Evolutionary conservation across 2,113 vertebrate species (phyloP), one percentile per base, ranked within the genome.

Genomic region (Malurus alboscapulatus): DNA sequence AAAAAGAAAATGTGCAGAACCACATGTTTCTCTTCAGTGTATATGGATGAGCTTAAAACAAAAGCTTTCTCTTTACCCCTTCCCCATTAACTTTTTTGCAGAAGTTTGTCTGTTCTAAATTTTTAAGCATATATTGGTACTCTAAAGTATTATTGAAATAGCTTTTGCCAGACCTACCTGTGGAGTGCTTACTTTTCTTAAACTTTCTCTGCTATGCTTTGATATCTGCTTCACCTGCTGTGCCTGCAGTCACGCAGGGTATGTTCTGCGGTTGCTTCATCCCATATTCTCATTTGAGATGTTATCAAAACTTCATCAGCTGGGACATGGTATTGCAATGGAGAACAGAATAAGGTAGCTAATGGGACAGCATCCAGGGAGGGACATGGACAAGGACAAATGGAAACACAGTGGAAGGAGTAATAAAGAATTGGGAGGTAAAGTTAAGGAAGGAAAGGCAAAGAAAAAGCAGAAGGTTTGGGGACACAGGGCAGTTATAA

Each of bases 191-290:
- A 87, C 19, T 85, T 93, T 92, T 55, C 67, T 87, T 92, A 92
- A 84, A 24, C 81, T 90, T 91, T 94, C 57, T 93, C 57, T 92
- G 81, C 81, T 86, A 47, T 34, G 63, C 54, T 93, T 93, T 90
- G 72, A 57, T 79, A 90, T 29, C 50, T 88, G 79, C 85, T 88
- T 90, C 71, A 84, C 54, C 78, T 87, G 90, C 63, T 91, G 32
- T 68, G 78, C 71, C 89, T 72, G 53, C 68, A 92, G 87, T 44
- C 75, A 87, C 20, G 38, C 85, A 82, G 78, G 78, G 9, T 24
- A 85, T 54, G 48, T 42, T 82, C 84, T 79, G 78, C 1, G 29
- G 62, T 73, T 58, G 45, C 54, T 89, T 85, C 84, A 87, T 76
- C 87, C 78, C 71, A 87, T 26, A 91, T 79, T 90, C 58, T 76